Percentiles rank a stretch among this genome's conserved stretches.
These are phyloP conservation scores for Limenitis camilla DNA, from an alignment of 2,888 invertebrate species.

Conservation along the genomic window DNA sequence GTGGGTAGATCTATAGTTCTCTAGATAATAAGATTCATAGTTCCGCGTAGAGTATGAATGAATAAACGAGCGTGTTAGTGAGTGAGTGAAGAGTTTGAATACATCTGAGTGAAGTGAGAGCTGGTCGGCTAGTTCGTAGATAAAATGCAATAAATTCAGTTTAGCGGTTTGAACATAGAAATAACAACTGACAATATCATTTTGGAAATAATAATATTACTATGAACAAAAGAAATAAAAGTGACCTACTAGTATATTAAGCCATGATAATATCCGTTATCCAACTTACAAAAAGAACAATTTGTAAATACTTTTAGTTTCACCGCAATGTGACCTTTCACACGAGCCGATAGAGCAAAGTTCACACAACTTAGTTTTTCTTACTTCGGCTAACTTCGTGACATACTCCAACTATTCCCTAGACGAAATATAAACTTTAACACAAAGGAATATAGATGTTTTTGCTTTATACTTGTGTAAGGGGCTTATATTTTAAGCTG, in stretches of 20 bases:
- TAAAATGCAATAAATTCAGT: no score
- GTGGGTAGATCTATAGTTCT: no score
- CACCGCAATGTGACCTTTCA: constrained; percentile 9
- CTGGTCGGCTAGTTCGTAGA: no score
- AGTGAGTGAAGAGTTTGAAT: no score
- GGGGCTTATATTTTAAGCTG: constrained; percentile 13
- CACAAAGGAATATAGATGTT: neutral
- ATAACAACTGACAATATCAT: no score
- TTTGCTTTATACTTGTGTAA: neutral
- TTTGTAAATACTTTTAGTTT: constrained; percentile 7
- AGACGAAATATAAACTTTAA: neutral
- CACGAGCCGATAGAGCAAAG: constrained; percentile 8
- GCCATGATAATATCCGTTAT: neutral
- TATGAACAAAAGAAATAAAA: no score
- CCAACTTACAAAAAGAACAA: neutral
- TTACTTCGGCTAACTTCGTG: constrained; percentile 11
- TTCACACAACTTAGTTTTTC: constrained; percentile 14
- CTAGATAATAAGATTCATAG: no score
- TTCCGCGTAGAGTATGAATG: no score
- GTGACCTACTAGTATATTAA: neutral
- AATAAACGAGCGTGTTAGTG: no score
- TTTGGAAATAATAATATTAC: no score
- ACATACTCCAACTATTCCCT: constrained; percentile 2
- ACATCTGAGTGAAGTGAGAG: no score
- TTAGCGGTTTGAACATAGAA: no score